Evolutionary conservation across 2,888 invertebrate species (phyloP).

Genomic region (Encarsia formosa): DNA sequence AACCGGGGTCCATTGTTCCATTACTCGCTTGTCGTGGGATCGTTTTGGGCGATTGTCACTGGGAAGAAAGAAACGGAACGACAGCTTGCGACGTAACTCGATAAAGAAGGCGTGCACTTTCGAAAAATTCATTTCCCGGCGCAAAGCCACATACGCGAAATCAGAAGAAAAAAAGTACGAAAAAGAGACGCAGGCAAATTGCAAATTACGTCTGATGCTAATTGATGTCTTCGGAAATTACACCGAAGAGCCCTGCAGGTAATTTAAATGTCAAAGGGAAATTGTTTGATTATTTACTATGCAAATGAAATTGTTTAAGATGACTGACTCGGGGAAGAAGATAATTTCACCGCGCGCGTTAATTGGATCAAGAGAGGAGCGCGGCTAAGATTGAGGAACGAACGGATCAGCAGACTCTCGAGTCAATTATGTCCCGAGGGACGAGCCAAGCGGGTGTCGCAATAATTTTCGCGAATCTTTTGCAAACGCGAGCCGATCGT

Average conservation of each 20-base stretch:
- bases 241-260: constrained; percentile 27
- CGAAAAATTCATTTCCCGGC: no score
- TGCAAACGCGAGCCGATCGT: no score
- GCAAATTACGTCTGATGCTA: constrained; percentile 37
- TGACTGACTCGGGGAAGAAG: constrained; percentile 27
- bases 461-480: no score
- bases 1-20: no score
- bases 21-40: not conserved
- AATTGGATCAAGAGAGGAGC: constrained; percentile 50
- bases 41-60: constrained; percentile 8
- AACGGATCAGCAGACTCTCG: constrained; percentile 9
- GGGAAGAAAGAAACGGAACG: constrained; percentile 6
- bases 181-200: constrained; percentile 30
- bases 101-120: no score
- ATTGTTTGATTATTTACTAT: constrained; percentile 51
- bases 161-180: not conserved
- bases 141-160: no score
- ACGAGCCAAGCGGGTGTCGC: constrained; percentile 33
- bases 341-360: constrained; percentile 48
- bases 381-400: not conserved
- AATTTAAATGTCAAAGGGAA: constrained; percentile 51
- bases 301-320: constrained; percentile 50
- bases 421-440: constrained; percentile 47
- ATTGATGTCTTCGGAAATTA: constrained; percentile 41
- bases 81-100: no score